Base-by-base conservation (phyloP, 1,140 invertebrate genomes). In the Drosophila arizonae region DNA sequence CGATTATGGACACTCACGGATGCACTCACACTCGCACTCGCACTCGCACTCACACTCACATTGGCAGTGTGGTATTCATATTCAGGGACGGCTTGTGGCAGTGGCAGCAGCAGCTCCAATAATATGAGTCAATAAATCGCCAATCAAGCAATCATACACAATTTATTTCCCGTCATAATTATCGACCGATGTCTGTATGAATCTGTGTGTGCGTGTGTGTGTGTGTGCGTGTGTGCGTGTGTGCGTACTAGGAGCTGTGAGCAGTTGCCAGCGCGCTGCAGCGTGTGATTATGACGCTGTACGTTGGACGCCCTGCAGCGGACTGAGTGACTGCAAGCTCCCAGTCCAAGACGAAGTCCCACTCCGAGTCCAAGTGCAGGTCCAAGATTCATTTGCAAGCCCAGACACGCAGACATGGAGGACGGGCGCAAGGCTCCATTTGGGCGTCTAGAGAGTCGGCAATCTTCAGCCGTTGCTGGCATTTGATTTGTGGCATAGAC, bases 121-220 rank as follows among this genome's bases (percentile, higher is more conserved):
- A 88, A 90, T 90, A 77, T 87, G 86, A 90, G 88, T 90, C 88
- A 90, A 90, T 90, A 90, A 90, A 90, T 90, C 84, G 88, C 81
- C 88, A 90, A 90, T 90, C 82, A 90, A 90, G 88, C 88, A 88
- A 90, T 90, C 88, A 90, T 81, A 81, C 81, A 90, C 79, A 90
- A 90, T 90, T 90, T 90, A 90, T 90, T 88, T 90, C 77, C 88
- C 78, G 78, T 90, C 88, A 90, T 90, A 90, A 90, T 90, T 90
- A 90, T 90, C 78, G 71, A 85, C 67, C 72, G 11, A 46, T 71
- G 39, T 52, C 24, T 45, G 68, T 52, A 30, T 70, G 55, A 39
- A 15, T 36, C 39, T 55, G 55, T 56, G 55, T 26, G 61, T 58
- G 46, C 21, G 21, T 62, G 51, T 51, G 36, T 57, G 17, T n/a